Evolutionary conservation across 2,113 vertebrate genomes (phyloP).

Genomic region (Gnathonemus longibarbis): DNA sequence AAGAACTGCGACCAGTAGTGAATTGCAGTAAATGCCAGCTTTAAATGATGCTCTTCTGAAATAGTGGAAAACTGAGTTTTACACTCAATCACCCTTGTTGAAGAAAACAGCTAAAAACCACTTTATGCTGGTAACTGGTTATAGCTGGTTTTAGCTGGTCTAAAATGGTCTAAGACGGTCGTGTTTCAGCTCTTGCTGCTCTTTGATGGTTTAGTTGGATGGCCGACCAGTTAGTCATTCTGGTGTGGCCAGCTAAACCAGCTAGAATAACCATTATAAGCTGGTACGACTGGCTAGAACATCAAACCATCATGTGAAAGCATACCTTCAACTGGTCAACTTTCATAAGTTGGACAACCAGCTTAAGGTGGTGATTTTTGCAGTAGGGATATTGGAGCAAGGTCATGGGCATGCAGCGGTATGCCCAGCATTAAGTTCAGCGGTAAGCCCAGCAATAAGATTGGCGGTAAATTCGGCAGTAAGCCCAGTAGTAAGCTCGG

Average conservation of each 20-base stretch:
- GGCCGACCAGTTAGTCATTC: not conserved
- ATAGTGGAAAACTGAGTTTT: not conserved
- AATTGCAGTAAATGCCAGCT: not conserved
- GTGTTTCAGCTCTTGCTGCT: not conserved
- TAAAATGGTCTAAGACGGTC: not conserved
- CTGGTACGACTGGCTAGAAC: not conserved
- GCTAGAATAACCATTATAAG: not conserved
- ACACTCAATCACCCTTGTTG: not conserved
- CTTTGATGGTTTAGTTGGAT: not conserved
- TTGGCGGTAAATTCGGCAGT: too few relatives aligned
- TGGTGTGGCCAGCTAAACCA: not conserved
- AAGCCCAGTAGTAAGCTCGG: too few relatives aligned
- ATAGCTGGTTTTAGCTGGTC: not conserved
- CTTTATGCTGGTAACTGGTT: not conserved
- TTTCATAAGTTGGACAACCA: not conserved
- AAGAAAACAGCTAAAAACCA: not conserved
- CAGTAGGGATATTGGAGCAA: not conserved
- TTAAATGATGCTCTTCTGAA: not conserved
- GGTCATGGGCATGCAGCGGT: too few relatives aligned
- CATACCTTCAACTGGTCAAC: not conserved
- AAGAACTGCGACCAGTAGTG: not conserved
- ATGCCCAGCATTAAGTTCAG: too few relatives aligned
- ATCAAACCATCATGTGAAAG: not conserved
- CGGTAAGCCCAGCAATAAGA: too few relatives aligned
- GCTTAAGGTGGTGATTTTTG: not conserved